Evolutionary conservation across 2,888 invertebrate genomes (phyloP).

Genomic region (Ariolimax columbianus): DNA sequence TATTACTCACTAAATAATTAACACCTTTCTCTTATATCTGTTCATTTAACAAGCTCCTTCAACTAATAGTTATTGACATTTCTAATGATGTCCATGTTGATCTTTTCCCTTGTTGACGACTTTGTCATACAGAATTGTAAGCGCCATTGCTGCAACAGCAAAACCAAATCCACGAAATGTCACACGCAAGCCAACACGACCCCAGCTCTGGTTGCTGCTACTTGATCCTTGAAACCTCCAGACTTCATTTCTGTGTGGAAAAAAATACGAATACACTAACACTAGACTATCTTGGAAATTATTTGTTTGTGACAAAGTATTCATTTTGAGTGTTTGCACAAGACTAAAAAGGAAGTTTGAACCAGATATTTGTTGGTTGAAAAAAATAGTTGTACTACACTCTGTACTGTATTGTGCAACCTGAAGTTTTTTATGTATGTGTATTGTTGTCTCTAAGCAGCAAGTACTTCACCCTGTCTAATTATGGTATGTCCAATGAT

Average conservation of each 20-base stretch:
- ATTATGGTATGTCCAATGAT: no score
- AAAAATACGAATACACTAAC: neutral
- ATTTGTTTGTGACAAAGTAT: neutral
- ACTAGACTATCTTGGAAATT: neutral
- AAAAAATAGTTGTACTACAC: no score
- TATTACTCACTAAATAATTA: neutral
- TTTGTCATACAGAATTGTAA: slow-evolving; percentile 57
- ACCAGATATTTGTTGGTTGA: no score
- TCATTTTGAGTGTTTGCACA: no score
- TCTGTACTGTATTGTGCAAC: no score
- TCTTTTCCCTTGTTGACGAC: slow-evolving; percentile 42
- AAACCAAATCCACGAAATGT: slow-evolving; percentile 54
- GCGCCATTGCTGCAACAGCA: slow-evolving; percentile 57
- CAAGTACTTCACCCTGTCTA: no score
- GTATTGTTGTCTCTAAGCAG: no score
- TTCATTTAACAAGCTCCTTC: neutral
- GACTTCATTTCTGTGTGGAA: slow-evolving; percentile 59
- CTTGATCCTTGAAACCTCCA: slow-evolving; percentile 55
- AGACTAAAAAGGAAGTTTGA: no score
- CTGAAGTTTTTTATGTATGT: no score
- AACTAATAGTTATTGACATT: neutral
- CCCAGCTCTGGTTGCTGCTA: slow-evolving; percentile 35
- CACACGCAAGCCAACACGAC: slow-evolving; percentile 1
- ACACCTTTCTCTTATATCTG: neutral
- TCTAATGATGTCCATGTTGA: slow-evolving; percentile 53